Evolutionary conservation across 2,888 invertebrate species (phyloP).

Genomic region (Harpagoxenus sublaevis): DNA sequence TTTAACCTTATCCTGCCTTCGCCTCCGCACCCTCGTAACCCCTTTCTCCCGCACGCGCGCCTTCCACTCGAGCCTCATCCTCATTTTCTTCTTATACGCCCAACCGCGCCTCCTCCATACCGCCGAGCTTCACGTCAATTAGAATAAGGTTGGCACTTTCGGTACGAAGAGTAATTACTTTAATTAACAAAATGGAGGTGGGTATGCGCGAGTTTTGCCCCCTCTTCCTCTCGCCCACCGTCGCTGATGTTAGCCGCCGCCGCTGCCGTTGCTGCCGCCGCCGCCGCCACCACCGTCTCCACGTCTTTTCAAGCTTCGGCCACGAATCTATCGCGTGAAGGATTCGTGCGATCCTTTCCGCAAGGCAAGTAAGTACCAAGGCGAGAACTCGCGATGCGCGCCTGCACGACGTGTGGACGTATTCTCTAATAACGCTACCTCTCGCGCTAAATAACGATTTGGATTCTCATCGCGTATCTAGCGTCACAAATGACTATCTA

Average conservation of each 20-base stretch:
- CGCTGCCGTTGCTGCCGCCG: constrained; percentile 80
- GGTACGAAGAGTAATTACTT: constrained; percentile 87
- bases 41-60: constrained; percentile 51
- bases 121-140: constrained; percentile 87
- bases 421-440: constrained; percentile 40
- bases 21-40: constrained; percentile 67
- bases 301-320: constrained; percentile 62
- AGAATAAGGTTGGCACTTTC: constrained; percentile 87
- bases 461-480: constrained; percentile 26
- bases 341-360: constrained; percentile 86
- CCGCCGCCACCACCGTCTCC: constrained; percentile 80
- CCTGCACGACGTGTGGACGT: constrained; percentile 66
- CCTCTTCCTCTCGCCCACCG: constrained; percentile 64
- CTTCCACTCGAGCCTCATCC: constrained; percentile 64
- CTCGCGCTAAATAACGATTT: constrained; percentile 28
- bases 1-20: constrained; percentile 82
- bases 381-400: constrained; percentile 63
- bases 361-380: constrained; percentile 78
- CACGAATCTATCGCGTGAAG: constrained; percentile 86
- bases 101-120: constrained; percentile 75
- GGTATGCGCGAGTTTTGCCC: constrained; percentile 76
- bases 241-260: constrained; percentile 64
- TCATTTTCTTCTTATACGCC: constrained; percentile 71
- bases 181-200: constrained; percentile 87
- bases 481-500: background rate